Evolutionary conservation across 1,140 invertebrate genomes (phyloP).

Genomic region (Aphis gossypii): DNA sequence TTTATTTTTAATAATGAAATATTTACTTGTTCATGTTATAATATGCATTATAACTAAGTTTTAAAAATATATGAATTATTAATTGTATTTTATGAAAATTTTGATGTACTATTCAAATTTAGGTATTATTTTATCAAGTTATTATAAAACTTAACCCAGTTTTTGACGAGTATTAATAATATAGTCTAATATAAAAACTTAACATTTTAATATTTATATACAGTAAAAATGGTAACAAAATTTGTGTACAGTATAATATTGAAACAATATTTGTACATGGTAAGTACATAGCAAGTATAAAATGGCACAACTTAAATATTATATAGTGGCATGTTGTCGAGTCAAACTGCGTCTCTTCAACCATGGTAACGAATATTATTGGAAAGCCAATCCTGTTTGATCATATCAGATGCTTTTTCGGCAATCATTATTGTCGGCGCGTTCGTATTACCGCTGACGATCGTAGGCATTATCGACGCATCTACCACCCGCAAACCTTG

Average conservation of each 20-base stretch:
- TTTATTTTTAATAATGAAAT: neutral
- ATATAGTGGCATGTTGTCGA: neutral
- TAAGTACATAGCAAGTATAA: neutral
- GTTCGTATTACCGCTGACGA: constrained; percentile 82
- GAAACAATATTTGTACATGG: neutral
- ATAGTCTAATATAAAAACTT: neutral
- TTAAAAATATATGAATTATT: neutral
- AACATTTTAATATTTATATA: neutral
- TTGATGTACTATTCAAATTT: neutral
- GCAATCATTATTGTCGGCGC: constrained; percentile 87
- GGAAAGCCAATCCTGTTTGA: constrained; percentile 76
- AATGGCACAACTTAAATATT: constrained; percentile 27
- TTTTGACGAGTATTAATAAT: neutral
- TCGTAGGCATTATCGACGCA: constrained; percentile 88
- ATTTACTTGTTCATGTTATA: neutral
- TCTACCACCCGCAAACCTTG: constrained; percentile 82
- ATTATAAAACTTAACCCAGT: no score
- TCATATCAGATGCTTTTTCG: constrained; percentile 84
- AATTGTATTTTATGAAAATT: neutral
- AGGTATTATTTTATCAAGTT: neutral
- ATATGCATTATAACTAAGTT: neutral
- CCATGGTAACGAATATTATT: constrained; percentile 12
- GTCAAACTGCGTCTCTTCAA: neutral
- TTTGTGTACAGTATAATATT: neutral
- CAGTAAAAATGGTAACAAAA: constrained; percentile 32